phyloP scores from a whole-genome alignment of 2,113 vertebrate genomes.

The Esox niger region DNA sequence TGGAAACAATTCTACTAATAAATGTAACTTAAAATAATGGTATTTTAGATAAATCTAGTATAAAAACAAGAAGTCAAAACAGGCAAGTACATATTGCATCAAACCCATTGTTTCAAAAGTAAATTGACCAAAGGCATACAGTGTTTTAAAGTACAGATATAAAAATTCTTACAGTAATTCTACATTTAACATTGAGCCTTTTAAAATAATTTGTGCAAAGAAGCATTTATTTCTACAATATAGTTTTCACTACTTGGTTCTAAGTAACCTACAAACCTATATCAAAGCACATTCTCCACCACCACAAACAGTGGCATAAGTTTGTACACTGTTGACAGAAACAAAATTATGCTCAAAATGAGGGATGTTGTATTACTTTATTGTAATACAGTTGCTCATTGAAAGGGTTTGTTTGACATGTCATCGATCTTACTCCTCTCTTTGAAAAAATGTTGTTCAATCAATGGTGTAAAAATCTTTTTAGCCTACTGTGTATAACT shows the following conservation, averaged over 20 bases:
- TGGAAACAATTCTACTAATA: slow-evolving; percentile 60
- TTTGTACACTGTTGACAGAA: no score
- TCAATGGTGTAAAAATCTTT: no score
- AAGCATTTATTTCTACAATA: slow-evolving; percentile 72
- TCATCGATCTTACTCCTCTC: no score
- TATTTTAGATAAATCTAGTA: slow-evolving; percentile 58
- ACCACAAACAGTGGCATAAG: no score
- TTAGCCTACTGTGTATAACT: not conserved
- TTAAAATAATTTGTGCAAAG: slow-evolving; percentile 74
- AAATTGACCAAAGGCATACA: slow-evolving; percentile 43
- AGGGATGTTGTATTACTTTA: no score
- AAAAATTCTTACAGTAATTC: slow-evolving; percentile 55
- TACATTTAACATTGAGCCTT: slow-evolving; percentile 44
- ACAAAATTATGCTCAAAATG: no score
- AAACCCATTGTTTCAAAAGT: slow-evolving; percentile 46
- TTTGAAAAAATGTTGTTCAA: no score
- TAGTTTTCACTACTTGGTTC: slow-evolving; percentile 36
- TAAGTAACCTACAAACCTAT: slow-evolving; percentile 35
- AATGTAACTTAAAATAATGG: slow-evolving; percentile 47
- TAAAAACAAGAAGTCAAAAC: slow-evolving; percentile 41
- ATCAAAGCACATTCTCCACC: slow-evolving; percentile 9
- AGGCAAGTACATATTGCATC: slow-evolving; percentile 62
- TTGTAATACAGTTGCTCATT: no score
- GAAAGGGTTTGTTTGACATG: no score
- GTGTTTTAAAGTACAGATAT: slow-evolving; percentile 37